phyloP scores from a whole-genome alignment of 2,888 invertebrate species.

The Drosophila picticornis region DNA sequence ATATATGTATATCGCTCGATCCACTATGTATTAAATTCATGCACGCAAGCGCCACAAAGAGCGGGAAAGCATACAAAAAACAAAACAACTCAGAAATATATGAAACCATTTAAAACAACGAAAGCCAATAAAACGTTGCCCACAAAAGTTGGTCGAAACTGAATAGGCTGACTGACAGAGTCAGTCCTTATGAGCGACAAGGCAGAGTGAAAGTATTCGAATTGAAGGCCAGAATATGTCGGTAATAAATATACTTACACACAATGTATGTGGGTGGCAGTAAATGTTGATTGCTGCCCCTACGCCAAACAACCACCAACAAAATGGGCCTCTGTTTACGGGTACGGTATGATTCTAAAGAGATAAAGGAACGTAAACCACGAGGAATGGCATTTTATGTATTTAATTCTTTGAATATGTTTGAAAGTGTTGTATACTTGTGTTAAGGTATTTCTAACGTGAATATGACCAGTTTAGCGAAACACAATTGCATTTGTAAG shows the following conservation, averaged over 20 bases:
- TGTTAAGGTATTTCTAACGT: background rate
- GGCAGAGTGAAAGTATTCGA: constrained; percentile 49
- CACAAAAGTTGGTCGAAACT: constrained; percentile 38
- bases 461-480: background rate
- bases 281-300: constrained; percentile 18
- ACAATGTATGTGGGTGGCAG: background rate
- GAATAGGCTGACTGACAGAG: constrained; percentile 21
- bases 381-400: background rate
- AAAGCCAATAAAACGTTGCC: constrained; percentile 61
- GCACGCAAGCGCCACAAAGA: constrained; percentile 58
- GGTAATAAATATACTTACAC: constrained; percentile 32
- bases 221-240: constrained; percentile 52
- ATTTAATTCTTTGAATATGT: background rate
- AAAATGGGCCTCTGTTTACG: background rate
- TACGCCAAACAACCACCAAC: constrained; percentile 4
- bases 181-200: constrained; percentile 11
- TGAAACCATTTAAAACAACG: constrained; percentile 51
- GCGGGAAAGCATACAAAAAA: constrained; percentile 5
- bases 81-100: constrained; percentile 5
- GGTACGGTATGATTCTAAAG: background rate
- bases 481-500: background rate
- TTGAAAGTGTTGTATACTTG: background rate
- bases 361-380: background rate
- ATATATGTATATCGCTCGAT: constrained; percentile 42
- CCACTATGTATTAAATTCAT: constrained; percentile 68